Evolutionary conservation across 2,113 vertebrate genomes (phyloP), one percentile per base, ranked within the genome.

Genomic region (Anser brachyrhynchus): DNA sequence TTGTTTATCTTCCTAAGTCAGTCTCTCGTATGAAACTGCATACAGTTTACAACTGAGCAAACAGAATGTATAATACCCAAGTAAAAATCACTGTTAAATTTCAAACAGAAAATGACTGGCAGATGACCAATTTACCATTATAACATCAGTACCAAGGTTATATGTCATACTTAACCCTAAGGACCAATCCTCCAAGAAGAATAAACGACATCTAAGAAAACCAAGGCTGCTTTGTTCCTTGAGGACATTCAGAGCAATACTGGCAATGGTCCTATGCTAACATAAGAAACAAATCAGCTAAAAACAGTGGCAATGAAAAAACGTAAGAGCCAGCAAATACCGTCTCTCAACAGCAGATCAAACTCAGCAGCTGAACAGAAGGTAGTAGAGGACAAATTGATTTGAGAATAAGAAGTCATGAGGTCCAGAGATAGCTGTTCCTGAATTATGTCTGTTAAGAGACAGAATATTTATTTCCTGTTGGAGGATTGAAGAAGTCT

Each of bases 281-380:
- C 66, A 28, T 39, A 93, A 72, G 65, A 93, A 95, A 94, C 21
- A 5, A 57, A 76, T 80, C 62, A 51, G 44, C 66, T 82, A 57
- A 90, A 90, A 89, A 39, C n/a, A 52, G 43, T 20, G 17, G 58
- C 61, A 87, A 78, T 61, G 54, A 73, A 82, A 87, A 85, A 58
- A 65, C 39, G 29, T 23, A 71, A 51, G 22, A 55, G 10, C 37
- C 57, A 93, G 55, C 23, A 92, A 90, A 92, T 49, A 67, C 25
- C 29, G 46, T 55, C 41, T 83, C 80, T 74, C 59, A 44, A 92
- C 0, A 90, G 54, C 75, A 92, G 67, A 90, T 81, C 73, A 91
- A 89, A 89, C 57, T 84, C 66, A 82, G 62, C 26, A 41, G 43
- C 28, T 85, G 81, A 97, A 95, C 39, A 93, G 81, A 87, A 92